phyloP scores from a whole-genome alignment of 2,888 invertebrate genomes.

The Malthinus seriepunctatus region DNA sequence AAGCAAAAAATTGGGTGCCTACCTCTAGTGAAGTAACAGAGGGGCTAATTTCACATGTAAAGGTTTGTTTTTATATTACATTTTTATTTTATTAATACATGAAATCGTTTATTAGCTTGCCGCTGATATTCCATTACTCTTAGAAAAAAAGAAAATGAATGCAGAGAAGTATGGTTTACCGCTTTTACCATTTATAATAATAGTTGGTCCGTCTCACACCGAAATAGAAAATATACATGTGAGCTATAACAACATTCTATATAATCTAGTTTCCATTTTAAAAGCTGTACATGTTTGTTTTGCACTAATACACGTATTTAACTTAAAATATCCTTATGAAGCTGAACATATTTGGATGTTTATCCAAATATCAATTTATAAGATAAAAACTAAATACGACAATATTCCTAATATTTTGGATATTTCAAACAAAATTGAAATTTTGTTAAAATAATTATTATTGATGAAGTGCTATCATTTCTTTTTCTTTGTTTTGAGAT shows the following conservation, averaged over 20 bases:
- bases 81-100: background rate
- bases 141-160: background rate
- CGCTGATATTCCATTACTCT: background rate
- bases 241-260: background rate
- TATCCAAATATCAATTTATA: background rate
- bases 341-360: constrained; percentile 2
- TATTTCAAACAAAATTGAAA: background rate
- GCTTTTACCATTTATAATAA: background rate
- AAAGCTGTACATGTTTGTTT: constrained; percentile 1
- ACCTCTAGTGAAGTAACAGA: background rate
- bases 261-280: background rate
- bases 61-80: background rate
- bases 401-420: constrained; percentile 3
- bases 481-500: background rate
- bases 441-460: background rate
- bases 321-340: constrained; percentile 1
- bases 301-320: constrained; percentile 1
- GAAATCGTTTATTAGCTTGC: background rate
- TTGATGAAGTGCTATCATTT: background rate
- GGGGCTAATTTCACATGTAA: background rate
- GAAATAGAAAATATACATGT: background rate
- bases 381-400: constrained; percentile 1
- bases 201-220: background rate
- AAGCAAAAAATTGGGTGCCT: background rate
- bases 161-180: background rate